Conservation (phyloP, 2,888 invertebrate species). For the Chelonus formosanus region DNA sequence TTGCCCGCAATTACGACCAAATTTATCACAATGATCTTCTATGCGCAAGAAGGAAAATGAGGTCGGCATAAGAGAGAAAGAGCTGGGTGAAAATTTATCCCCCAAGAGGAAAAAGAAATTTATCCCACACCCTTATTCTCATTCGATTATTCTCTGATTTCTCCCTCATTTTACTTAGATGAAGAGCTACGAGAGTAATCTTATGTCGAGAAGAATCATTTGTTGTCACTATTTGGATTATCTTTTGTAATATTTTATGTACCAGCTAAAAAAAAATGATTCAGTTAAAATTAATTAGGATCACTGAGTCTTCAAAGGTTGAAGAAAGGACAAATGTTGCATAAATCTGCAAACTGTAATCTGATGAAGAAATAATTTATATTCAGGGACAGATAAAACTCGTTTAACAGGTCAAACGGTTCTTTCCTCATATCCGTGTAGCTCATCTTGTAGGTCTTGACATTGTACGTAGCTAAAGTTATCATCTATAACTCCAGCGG, state of each 20-base stretch:
- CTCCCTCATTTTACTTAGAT: constrained; percentile 10
- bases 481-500: no score
- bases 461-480: neutral
- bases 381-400: constrained; percentile 8
- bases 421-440: constrained; percentile 7
- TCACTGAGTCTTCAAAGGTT: no score
- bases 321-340: no score
- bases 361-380: no score
- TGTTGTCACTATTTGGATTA: constrained; percentile 3
- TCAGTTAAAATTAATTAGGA: no score
- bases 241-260: constrained; percentile 2
- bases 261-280: no score
- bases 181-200: no score
- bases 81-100: constrained; percentile 30
- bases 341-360: no score
- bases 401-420: constrained; percentile 31
- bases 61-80: constrained; percentile 18
- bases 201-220: neutral
- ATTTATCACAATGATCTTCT: constrained; percentile 41
- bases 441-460: constrained; percentile 11
- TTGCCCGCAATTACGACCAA: constrained; percentile 45
- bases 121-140: constrained; percentile 8
- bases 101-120: constrained; percentile 28
- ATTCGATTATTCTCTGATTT: constrained; percentile 20
- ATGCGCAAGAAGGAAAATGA: constrained; percentile 18